A percentile compares a stretch with the other conserved stretches of the same genome.
These are phyloP conservation scores for Phalloptychus januarius DNA, from an alignment of 2,797 vertebrate species.

Conservation along the genomic window DNA sequence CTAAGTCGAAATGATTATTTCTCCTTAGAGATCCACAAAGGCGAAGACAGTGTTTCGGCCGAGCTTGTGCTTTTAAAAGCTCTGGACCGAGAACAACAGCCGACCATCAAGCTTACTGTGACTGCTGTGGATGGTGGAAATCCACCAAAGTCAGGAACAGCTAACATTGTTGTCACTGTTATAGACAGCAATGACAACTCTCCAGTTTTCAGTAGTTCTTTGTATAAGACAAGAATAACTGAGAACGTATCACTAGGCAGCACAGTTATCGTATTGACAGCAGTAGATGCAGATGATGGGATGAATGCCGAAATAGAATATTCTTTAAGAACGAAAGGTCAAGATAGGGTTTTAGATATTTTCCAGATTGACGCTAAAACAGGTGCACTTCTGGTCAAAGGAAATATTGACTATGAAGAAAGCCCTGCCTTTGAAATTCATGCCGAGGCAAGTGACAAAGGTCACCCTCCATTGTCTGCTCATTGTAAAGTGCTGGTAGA, in stretches of 20 bases:
- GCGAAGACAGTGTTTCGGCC: constrained; percentile 49
- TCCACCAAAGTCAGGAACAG: constrained; percentile 53
- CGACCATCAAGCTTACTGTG: constrained; percentile 42
- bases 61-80: constrained; percentile 66
- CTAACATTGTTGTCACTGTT: constrained; percentile 50
- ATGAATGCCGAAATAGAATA: constrained; percentile 68
- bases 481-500: constrained; percentile 71
- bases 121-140: constrained; percentile 68
- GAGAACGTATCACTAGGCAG: constrained; percentile 59
- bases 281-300: constrained; percentile 60
- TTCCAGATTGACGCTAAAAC: constrained; percentile 56
- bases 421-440: constrained; percentile 68
- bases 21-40: constrained; percentile 53
- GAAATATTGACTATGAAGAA: constrained; percentile 69
- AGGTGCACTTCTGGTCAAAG: constrained; percentile 47
- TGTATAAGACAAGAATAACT: constrained; percentile 62
- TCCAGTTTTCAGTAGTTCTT: constrained; percentile 49
- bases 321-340: constrained; percentile 54
- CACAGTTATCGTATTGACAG: constrained; percentile 48
- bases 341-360: constrained; percentile 45
- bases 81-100: constrained; percentile 68
- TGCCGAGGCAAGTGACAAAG: constrained; percentile 60
- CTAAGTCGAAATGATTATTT: constrained; percentile 70
- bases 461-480: constrained; percentile 53
- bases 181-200: constrained; percentile 67